Evolutionary conservation across 2,888 invertebrate genomes (phyloP).

Genomic region (Anagyrus pseudococci): DNA sequence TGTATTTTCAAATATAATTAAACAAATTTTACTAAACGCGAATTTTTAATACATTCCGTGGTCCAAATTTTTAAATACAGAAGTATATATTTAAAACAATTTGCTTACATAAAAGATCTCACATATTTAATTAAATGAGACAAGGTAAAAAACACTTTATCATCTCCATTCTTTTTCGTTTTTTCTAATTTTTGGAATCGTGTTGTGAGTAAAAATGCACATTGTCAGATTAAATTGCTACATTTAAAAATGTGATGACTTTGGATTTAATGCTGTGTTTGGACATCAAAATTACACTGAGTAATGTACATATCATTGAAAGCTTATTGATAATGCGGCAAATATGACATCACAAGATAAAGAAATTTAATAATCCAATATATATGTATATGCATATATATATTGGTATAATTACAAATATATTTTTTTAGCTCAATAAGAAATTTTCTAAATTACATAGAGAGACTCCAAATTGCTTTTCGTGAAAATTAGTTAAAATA

Average conservation of each 20-base stretch:
- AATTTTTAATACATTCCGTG: constrained; percentile 37
- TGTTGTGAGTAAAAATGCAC: constrained; percentile 38
- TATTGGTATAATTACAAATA: no score
- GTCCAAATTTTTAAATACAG: constrained; percentile 36
- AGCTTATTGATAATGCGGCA: constrained; percentile 22
- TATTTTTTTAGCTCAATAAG: constrained; percentile 25
- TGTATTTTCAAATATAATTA: constrained; percentile 33
- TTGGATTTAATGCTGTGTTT: constrained; percentile 18
- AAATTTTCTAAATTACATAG: constrained; percentile 38
- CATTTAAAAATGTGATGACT: constrained; percentile 32
- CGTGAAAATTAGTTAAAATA: constrained; percentile 40
- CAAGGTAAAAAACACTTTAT: constrained; percentile 38
- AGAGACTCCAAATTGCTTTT: constrained; percentile 36
- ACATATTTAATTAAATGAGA: constrained; percentile 36
- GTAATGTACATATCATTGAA: constrained; percentile 34
- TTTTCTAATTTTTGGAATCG: constrained; percentile 26
- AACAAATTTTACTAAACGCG: constrained; percentile 36
- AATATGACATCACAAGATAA: constrained; percentile 24
- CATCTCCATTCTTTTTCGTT: constrained; percentile 30
- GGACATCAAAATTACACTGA: constrained; percentile 31
- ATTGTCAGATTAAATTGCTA: constrained; percentile 36
- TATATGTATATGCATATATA: no score
- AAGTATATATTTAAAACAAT: constrained; percentile 39
- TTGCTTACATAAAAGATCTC: constrained; percentile 37
- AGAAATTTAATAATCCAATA: constrained; percentile 21